A percentile compares a stretch with the other conserved stretches of the same genome.
These are phyloP conservation scores for Sabatieria punctata DNA, from an alignment of 2,888 invertebrate genomes.

Conservation along the genomic window DNA sequence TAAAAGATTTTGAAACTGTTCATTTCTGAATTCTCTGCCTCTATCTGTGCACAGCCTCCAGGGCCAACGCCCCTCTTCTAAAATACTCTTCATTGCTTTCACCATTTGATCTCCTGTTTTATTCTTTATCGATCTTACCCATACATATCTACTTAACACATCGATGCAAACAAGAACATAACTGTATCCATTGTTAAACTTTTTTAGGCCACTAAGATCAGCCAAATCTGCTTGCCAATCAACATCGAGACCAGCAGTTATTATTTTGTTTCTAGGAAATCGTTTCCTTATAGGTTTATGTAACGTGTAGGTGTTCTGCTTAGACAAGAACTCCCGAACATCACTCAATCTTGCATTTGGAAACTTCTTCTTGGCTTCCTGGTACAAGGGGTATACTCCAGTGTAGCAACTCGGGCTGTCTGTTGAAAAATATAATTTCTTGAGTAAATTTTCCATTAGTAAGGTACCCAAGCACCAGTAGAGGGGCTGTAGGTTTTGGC, in stretches of 20 bases:
- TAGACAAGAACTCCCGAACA: neutral
- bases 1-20: neutral
- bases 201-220: neutral
- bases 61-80: neutral
- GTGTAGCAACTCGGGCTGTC: neutral
- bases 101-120: neutral
- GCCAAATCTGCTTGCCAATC: neutral
- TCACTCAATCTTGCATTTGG: neutral
- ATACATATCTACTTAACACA: neutral
- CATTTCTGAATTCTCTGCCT: neutral
- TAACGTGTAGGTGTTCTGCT: neutral
- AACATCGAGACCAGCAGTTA: neutral
- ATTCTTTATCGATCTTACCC: neutral
- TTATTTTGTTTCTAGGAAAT: neutral
- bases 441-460: neutral
- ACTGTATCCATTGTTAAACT: neutral
- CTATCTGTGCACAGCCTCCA: neutral
- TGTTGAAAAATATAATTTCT: neutral
- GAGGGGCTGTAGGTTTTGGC: neutral
- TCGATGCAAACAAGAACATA: conserved; percentile 1
- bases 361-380: neutral
- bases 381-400: neutral
- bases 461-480: neutral
- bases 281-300: neutral
- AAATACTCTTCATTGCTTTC: neutral